Base-by-base conservation (phyloP, 2,888 invertebrate genomes). In the Conus canariensis region DNA sequence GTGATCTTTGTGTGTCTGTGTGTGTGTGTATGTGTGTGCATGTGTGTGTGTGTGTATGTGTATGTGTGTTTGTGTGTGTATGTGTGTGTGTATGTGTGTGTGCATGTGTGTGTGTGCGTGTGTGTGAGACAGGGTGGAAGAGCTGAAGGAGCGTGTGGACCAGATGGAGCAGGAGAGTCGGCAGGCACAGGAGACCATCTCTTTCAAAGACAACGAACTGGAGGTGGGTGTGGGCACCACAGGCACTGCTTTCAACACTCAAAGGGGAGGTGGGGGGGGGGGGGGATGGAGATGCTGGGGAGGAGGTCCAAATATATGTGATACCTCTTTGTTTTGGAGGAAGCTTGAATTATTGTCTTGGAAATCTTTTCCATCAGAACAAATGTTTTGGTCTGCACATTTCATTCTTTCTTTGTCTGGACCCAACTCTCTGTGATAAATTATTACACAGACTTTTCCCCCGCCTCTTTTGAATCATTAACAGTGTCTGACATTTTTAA, bases 131-230 rank as follows among this genome's bases (percentile, higher is more conserved):
- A 95, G 95, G 92, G 94, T 94, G 19, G 92, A 92, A 25, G 95
- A 95, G 70, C 86, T 95, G 87, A 94, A 93, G 59, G 95, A 95
- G 25, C 94, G 93, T 88, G 90, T 94, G 10, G 93, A 93, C 22
- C 92, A 94, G 89, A 92, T 91, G 12, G 91, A 93, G n/a, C 90
- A 92, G 74, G 95, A 95, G 83, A 92, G 93, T 87, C 94, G 93
- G 88, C 92, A 94, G 88, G 93, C 94, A 91, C 94, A 95, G 90
- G 95, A 95, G 88, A 93, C 93, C 74, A 87, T 95, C 19, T 93
- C 93, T 16, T 95, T 94, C 90, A 95, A 95, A 92, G 95, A 95
- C 88, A 95, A 94, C 92, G 95, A 95, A 92, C 88, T 95, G 25
- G 95, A 95, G 94, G 95, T 95, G 91, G 67, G 80, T 30, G n/a